Evolutionary conservation across 2,113 vertebrate genomes (phyloP), one percentile per base, ranked within the genome.

Genomic region (Triplophysa tibetana): DNA sequence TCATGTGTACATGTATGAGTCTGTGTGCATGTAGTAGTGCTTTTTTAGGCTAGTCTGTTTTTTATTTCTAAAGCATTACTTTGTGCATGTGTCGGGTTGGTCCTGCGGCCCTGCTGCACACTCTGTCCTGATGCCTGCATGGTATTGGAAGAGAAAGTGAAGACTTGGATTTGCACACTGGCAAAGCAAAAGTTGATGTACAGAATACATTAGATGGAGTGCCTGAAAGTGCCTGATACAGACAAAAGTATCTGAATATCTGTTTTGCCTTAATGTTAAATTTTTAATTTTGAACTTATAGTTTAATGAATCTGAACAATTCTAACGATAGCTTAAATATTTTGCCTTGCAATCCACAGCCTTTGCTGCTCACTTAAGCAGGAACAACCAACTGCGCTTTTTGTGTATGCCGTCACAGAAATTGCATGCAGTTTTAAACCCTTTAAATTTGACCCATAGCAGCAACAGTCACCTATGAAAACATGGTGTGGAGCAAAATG

Each of bases 101-200:
- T 84, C 85, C 81, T 67, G 73, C 19, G 64, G 56, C 65, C 0
- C 0, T 48, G 87, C 84, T 87, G 93, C 94, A 95, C 94, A 93
- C 16, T 61, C 52, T 88, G 82, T 56, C 21, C 64, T 85, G 78
- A 80, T 84, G 29, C 64, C 86, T 58, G 58, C 87, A 86, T 88
- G 91, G 90, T 89, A 88, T 90, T 87, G 90, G 87, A 87, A 85
- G 41, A 90, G 88, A 89, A 88, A 64, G 60, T 19, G 50, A 50
- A 70, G 13, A 58, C 66, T 69, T 70, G 65, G 43, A 33, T 29
- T 63, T 62, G 60, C 73, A 75, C 9, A 63, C 23, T 50, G 61
- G 61, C 61, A 63, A 50, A 58, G 23, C 21, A 50, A 61, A 48
- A 16, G 19, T n/a, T 56, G 54, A 21, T 19, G 16, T n/a, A n/a